Conservation (phyloP, 1,140 invertebrate species). For the Heliconius nattereri region DNA sequence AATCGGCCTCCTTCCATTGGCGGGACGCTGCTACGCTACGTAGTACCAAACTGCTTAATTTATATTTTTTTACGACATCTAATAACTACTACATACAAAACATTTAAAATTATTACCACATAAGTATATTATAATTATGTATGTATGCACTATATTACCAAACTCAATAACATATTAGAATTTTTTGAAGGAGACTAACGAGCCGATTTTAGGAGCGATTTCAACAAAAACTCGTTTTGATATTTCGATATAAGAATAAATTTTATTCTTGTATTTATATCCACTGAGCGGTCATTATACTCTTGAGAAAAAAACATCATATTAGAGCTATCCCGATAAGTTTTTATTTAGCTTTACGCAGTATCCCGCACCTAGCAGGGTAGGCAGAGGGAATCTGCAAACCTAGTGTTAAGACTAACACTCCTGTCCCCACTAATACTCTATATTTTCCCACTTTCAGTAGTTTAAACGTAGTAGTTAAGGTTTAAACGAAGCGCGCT, state of each 20-base stretch:
- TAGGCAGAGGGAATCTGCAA: not conserved
- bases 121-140: no score
- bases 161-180: not conserved
- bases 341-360: not conserved
- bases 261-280: not conserved
- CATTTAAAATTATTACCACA: no score
- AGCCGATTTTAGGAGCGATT: not conserved
- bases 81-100: no score
- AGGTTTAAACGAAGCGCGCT: no score
- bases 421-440: not conserved
- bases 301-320: not conserved
- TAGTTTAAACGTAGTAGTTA: no score
- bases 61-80: not conserved
- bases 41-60: no score
- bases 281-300: not conserved
- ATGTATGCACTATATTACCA: not conserved
- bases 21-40: no score
- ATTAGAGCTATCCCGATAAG: no score
- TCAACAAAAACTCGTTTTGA: not conserved
- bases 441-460: not conserved
- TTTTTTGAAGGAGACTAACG: no score
- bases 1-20: not conserved
- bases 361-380: not conserved
- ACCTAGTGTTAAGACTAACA: not conserved
- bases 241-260: not conserved